These are phyloP conservation scores for Brachyopa scutellaris DNA, from an alignment of 2,888 invertebrate species.

Conservation along the genomic window DNA sequence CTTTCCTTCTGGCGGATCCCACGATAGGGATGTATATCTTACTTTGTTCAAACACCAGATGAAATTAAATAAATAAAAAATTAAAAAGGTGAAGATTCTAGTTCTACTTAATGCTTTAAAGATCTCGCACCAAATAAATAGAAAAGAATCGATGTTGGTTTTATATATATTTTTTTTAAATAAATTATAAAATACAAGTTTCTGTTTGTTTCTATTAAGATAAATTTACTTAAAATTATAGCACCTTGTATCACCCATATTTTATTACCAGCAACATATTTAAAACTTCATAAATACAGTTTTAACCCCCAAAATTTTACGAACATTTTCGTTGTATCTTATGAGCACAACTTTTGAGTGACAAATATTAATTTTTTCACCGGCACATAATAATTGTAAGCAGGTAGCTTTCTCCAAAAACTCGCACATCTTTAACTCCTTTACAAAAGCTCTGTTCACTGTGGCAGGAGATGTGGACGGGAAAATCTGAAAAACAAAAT, in stretches of 20 bases:
- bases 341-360: slow-evolving; percentile 92
- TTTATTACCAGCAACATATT: slow-evolving; percentile 57
- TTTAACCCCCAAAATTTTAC: slow-evolving; percentile 91
- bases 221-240: slow-evolving; percentile 45
- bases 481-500: slow-evolving; percentile 77
- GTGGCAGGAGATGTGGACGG: slow-evolving; percentile 77
- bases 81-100: too few relatives aligned
- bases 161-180: too few relatives aligned
- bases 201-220: background rate
- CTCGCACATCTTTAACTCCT: slow-evolving; percentile 90
- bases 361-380: slow-evolving; percentile 90
- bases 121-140: too few relatives aligned
- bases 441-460: slow-evolving; percentile 81
- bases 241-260: slow-evolving; percentile 59
- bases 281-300: slow-evolving; percentile 87
- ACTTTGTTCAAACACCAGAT: too few relatives aligned
- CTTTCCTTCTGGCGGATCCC: too few relatives aligned
- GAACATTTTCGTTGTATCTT: slow-evolving; percentile 92
- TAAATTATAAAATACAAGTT: slow-evolving; percentile 19
- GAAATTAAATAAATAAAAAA: too few relatives aligned
- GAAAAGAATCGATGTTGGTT: too few relatives aligned
- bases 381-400: slow-evolving; percentile 89
- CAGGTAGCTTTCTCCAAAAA: slow-evolving; percentile 91
- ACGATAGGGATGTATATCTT: too few relatives aligned
- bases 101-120: too few relatives aligned